phyloP scores from a whole-genome alignment of 1,140 invertebrate genomes.

The Penaeus indicus region DNA sequence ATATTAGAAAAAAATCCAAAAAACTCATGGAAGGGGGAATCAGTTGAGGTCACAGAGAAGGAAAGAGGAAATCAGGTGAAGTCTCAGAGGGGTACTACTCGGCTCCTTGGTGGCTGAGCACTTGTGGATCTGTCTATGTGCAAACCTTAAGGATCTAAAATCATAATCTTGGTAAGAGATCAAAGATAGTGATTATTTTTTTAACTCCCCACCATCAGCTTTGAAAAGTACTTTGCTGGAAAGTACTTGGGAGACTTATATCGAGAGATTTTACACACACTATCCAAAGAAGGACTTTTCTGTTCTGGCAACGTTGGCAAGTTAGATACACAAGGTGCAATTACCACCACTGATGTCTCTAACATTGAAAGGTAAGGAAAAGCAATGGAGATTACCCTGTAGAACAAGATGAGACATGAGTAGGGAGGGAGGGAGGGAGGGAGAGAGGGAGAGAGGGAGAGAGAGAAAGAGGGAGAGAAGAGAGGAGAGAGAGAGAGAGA shows the following conservation, averaged over 20 bases:
- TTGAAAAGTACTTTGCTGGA: slow-evolving; percentile 86
- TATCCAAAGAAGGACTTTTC: slow-evolving; percentile 74
- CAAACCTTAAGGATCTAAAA: too few species aligned
- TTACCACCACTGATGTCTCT: slow-evolving; percentile 81
- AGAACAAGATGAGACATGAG: neutral
- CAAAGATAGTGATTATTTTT: too few species aligned
- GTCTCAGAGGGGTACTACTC: too few species aligned
- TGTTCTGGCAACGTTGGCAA: slow-evolving; percentile 73
- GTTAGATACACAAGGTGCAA: slow-evolving; percentile 72
- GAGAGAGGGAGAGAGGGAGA: slow-evolving; percentile 30
- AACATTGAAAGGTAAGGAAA: slow-evolving; percentile 78
- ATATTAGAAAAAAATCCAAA: too few species aligned
- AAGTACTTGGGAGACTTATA: slow-evolving; percentile 90
- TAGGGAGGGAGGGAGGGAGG: neutral
- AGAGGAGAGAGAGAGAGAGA: too few species aligned
- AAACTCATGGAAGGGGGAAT: too few species aligned
- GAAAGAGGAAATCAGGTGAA: too few species aligned
- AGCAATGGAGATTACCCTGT: neutral
- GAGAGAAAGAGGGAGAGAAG: too few species aligned
- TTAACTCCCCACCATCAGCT: slow-evolving; percentile 70
- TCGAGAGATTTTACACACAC: slow-evolving; percentile 74
- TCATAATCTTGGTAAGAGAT: too few species aligned
- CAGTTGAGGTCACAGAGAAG: too few species aligned
- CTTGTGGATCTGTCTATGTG: too few species aligned
- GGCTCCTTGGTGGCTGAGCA: too few species aligned